These are phyloP conservation scores for Melinopterus prodromus DNA, from an alignment of 2,888 invertebrate genomes.

Conservation along the genomic window DNA sequence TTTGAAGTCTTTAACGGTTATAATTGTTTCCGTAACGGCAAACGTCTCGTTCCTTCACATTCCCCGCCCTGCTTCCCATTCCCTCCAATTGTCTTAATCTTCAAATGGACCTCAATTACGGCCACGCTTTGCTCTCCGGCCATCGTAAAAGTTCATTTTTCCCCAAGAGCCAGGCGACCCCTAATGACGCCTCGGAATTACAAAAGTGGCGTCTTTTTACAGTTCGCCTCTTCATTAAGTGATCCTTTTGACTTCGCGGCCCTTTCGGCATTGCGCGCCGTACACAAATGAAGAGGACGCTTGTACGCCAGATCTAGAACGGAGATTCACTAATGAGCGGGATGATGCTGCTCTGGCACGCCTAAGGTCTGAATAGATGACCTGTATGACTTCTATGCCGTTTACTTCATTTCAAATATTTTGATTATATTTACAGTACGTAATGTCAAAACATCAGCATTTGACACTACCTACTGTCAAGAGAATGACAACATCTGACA, in stretches of 20 bases:
- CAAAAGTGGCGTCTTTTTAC: constrained; percentile 24
- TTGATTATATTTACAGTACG: too few relatives aligned
- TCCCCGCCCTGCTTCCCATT: background rate
- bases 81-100: constrained; percentile 24
- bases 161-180: constrained; percentile 14
- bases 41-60: constrained; percentile 6
- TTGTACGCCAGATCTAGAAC: background rate
- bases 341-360: background rate
- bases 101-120: constrained; percentile 19
- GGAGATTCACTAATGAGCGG: background rate
- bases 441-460: too few relatives aligned
- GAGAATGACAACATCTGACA: too few relatives aligned
- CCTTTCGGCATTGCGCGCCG: constrained; percentile 5
- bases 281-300: background rate
- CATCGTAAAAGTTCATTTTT: constrained; percentile 16
- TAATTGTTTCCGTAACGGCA: background rate
- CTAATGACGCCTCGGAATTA: constrained; percentile 9
- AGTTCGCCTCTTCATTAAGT: constrained; percentile 25
- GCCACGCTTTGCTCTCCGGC: constrained; percentile 5
- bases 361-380: background rate
- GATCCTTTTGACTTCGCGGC: constrained; percentile 18
- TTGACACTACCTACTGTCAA: too few relatives aligned
- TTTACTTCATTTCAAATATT: too few relatives aligned
- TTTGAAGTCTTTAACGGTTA: background rate
- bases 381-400: too few relatives aligned